Evolutionary conservation across 1,140 invertebrate genomes (phyloP), one percentile per base, ranked within the genome.

Genomic region (Lucilia cuprina): DNA sequence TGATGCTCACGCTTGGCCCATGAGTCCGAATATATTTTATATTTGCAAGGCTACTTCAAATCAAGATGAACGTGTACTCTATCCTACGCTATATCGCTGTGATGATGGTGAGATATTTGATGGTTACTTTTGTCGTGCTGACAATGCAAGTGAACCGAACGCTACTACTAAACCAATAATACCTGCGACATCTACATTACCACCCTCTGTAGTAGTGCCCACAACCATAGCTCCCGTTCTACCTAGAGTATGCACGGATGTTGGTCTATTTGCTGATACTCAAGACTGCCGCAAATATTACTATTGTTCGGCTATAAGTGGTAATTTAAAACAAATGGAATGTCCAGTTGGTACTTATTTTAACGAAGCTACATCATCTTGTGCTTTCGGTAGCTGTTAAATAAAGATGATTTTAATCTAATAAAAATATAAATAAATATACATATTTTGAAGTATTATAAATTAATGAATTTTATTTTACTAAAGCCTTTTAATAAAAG

Each of bases 21-120:
- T 83, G 25, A 91, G 91, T 80, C 84, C 88, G 3, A 90, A 89
- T 82, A 87, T 92, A 12, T 92, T 91, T 84, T 92, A 91, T 77
- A 88, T 91, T 13, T 92, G 91, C 85, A 88, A 91, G 83, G 87
- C 89, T 30, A 87, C 88, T 17, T 86, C 88, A n/a, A 90, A 91
- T 77, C 87, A 91, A 65, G 87, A 89, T 47, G 85, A 87, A 5
- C 85, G 87, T 2, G 86, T 91, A 14, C 86, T 90, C 17, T 91
- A 91, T 86, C 90, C 90, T 8, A 87, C 89, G 2, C 83, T 91
- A 49, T 90, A 90, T 85, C 87, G 90, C 14, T 91, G 90, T 83
- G 87, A 86, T 19, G 87, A 89, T 70, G 90, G 89, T 4, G 90
- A 91, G 78, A 85, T 88, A 30, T 91, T 90, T 60, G 82, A 86